Conservation (phyloP, 1,140 invertebrate species). For the Dreissena rostriformis region DNA sequence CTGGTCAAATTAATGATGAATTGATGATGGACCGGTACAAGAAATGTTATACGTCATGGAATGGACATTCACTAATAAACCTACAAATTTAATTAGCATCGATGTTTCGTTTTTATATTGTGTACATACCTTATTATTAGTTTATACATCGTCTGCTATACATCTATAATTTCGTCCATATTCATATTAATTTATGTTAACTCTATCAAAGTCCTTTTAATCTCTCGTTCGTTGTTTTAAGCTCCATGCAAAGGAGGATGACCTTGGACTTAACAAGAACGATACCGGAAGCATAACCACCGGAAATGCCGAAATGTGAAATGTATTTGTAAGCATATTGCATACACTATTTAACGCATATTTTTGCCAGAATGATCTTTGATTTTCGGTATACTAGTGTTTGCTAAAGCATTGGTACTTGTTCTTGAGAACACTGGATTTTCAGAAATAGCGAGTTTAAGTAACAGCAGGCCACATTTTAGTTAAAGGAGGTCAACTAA, state of each 20-base stretch:
- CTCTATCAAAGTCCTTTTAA: not conserved
- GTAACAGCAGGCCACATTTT: too few relatives aligned
- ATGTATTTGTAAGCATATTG: too few relatives aligned
- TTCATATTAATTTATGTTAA: not conserved
- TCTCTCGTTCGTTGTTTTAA: conserved; percentile 36
- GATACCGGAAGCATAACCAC: conserved; percentile 80
- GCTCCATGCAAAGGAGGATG: conserved; percentile 82
- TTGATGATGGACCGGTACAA: not conserved
- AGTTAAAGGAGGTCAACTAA: too few relatives aligned
- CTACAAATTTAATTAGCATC: not conserved
- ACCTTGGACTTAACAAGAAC: conserved; percentile 82
- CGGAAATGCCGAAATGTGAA: conserved; percentile 84
- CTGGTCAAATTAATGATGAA: too few relatives aligned
- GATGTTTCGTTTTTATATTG: not conserved
- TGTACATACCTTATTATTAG: not conserved
- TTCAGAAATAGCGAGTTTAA: too few relatives aligned
- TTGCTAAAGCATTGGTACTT: too few relatives aligned
- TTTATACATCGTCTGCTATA: not conserved
- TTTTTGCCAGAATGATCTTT: too few relatives aligned
- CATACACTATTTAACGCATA: too few relatives aligned
- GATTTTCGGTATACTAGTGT: too few relatives aligned
- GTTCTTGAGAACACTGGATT: too few relatives aligned
- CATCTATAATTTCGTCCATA: not conserved
- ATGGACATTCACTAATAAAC: not conserved
- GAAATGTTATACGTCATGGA: not conserved